Percentiles rank a stretch among this genome's conserved stretches.
Conservation (phyloP, 2,797 vertebrate species). For the Tympanoctomys barrerae region DNA sequence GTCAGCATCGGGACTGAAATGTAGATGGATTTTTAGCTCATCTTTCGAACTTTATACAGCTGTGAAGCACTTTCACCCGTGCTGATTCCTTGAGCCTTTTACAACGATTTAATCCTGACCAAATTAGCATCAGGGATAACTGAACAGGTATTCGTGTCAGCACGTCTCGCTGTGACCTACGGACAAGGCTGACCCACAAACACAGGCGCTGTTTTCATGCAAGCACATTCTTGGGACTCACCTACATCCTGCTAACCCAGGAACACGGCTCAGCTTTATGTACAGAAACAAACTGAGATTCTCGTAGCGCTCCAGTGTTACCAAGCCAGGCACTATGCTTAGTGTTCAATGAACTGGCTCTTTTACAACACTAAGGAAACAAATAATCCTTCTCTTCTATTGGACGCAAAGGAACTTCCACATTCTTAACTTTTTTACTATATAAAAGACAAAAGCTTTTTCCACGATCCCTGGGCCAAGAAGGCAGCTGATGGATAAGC, state of each 20-base stretch:
- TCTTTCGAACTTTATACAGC: not conserved
- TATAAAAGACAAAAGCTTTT: not conserved
- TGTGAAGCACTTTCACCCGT: not conserved
- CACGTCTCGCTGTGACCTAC: not conserved
- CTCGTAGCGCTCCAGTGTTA: too few relatives aligned
- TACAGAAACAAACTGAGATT: not conserved
- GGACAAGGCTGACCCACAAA: not conserved
- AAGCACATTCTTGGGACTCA: not conserved
- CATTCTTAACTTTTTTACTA: not conserved
- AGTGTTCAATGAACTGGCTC: too few relatives aligned
- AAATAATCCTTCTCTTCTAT: not conserved
- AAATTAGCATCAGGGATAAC: not conserved
- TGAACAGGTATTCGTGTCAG: not conserved
- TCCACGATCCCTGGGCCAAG: not conserved
- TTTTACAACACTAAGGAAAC: not conserved
- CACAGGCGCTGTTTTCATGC: not conserved
- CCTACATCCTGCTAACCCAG: not conserved
- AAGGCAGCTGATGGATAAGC: not conserved
- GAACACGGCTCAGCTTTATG: not conserved
- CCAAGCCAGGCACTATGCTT: fast-evolving
- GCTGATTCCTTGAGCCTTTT: not conserved
- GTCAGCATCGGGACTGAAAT: not conserved
- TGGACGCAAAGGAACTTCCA: not conserved
- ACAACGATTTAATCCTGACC: not conserved
- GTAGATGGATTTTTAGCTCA: not conserved